Conservation (phyloP, 2,888 invertebrate species). For the Linnaemya vulpina region DNA sequence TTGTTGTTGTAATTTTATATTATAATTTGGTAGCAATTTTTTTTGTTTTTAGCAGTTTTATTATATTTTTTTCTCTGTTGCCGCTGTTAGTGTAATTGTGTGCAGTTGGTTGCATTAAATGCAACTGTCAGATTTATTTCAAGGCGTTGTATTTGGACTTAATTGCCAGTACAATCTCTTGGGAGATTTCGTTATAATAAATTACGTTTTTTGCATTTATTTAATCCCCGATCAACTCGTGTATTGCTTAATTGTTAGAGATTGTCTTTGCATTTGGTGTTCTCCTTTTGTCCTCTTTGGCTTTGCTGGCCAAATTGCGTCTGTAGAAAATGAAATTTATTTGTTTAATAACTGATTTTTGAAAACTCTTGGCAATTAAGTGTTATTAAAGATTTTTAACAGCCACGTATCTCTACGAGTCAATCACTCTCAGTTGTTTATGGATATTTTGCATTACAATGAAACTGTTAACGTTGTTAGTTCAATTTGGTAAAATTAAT, state of each 20-base stretch:
- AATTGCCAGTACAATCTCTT: constrained; percentile 67
- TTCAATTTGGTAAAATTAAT: neutral
- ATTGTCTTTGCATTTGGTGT: constrained; percentile 17
- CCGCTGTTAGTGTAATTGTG: constrained; percentile 5
- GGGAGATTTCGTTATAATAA: constrained; percentile 65
- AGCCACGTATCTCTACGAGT: neutral
- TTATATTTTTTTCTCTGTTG: neutral
- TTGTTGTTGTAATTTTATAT: constrained; percentile 60
- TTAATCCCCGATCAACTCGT: constrained; percentile 60
- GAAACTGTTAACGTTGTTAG: neutral
- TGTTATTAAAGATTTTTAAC: constrained; percentile 19
- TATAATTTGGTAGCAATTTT: constrained; percentile 66
- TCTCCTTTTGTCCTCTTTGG: neutral
- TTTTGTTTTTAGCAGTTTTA: neutral
- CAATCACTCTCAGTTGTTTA: constrained; percentile 33
- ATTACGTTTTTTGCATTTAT: constrained; percentile 59
- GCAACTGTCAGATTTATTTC: constrained; percentile 70
- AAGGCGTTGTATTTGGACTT: constrained; percentile 71
- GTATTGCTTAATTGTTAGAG: constrained; percentile 62
- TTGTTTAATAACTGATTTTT: constrained; percentile 28
- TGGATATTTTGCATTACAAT: constrained; percentile 7
- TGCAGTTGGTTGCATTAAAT: constrained; percentile 59
- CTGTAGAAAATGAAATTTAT: constrained; percentile 52
- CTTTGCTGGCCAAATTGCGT: constrained; percentile 55
- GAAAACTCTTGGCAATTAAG: constrained; percentile 40